A percentile compares a stretch with the other conserved stretches of the same genome.
These are phyloP conservation scores for Proteles cristata DNA, from an alignment of 2,113 vertebrate species.

Conservation along the genomic window DNA sequence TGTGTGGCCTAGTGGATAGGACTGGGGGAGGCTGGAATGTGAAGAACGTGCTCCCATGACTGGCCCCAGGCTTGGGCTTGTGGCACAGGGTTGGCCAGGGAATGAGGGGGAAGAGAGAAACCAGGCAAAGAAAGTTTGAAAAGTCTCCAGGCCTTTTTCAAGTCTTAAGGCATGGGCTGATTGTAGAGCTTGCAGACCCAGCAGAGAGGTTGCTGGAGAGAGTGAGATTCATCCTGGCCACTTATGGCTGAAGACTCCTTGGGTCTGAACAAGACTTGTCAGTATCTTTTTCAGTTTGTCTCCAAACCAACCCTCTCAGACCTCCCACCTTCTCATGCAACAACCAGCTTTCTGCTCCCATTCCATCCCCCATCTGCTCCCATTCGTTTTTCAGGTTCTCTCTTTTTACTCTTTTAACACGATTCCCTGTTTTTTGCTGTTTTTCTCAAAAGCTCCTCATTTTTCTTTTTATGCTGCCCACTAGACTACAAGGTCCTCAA, in stretches of 20 bases:
- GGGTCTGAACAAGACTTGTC: neutral
- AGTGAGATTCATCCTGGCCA: neutral
- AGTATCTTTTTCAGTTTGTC: neutral
- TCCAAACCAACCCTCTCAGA: neutral
- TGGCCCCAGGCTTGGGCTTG: slow-evolving; percentile 50
- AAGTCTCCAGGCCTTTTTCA: neutral
- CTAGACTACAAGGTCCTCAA: neutral
- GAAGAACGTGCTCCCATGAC: slow-evolving; percentile 73
- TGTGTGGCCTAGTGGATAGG: slow-evolving; percentile 61
- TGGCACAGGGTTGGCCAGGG: slow-evolving; percentile 24
- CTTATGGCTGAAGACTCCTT: neutral
- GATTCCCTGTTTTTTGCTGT: neutral
- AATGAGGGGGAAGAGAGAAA: neutral
- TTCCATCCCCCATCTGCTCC: neutral
- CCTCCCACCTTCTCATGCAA: neutral
- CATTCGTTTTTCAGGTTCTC: neutral
- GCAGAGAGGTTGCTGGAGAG: neutral
- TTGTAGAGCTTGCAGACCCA: neutral
- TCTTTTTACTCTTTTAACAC: neutral
- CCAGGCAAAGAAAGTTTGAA: neutral
- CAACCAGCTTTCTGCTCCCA: neutral
- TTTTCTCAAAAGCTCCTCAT: neutral
- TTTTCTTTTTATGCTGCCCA: neutral
- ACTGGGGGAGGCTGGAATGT: slow-evolving; percentile 76
- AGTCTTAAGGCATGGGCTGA: neutral